phyloP scores from a whole-genome alignment of 2,113 vertebrate species.

The Triplophysa rosa region DNA sequence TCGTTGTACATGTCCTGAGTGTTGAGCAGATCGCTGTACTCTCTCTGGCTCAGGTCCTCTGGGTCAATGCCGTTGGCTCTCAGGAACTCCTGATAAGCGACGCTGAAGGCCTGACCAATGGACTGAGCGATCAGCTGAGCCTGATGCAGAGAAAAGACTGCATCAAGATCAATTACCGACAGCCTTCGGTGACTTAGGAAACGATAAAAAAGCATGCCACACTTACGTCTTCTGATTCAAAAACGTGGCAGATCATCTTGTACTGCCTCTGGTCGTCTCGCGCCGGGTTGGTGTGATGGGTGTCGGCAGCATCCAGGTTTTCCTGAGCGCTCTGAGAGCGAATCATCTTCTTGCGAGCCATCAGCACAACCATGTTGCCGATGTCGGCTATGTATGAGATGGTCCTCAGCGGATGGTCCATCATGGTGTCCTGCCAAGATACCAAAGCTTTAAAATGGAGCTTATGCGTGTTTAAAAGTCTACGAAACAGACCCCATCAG shows the following conservation, averaged over 20 bases:
- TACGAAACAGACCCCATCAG: too few relatives aligned
- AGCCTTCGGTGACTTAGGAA: background rate
- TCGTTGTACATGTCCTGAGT: slow-evolving; percentile 99
- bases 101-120: slow-evolving; percentile 95
- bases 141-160: slow-evolving; percentile 61
- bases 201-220: background rate
- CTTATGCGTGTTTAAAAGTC: background rate
- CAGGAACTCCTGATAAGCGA: slow-evolving; percentile 97
- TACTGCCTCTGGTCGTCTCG: slow-evolving; percentile 87
- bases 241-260: slow-evolving; percentile 98
- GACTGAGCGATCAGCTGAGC: slow-evolving; percentile 97
- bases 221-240: slow-evolving; percentile 96
- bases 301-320: slow-evolving; percentile 80
- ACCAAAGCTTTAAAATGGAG: background rate
- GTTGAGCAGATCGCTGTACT: slow-evolving; percentile 97
- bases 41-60: slow-evolving; percentile 94
- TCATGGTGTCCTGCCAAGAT: slow-evolving; percentile 84
- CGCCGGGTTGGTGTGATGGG: slow-evolving; percentile 70
- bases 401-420: slow-evolving; percentile 94
- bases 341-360: slow-evolving; percentile 91
- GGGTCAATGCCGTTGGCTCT: slow-evolving; percentile 96
- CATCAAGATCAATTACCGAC: background rate
- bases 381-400: slow-evolving; percentile 98
- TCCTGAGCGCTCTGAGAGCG: slow-evolving; percentile 85
- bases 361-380: slow-evolving; percentile 94